A percentile compares a stretch with the other conserved stretches of the same genome.
phyloP scores from a whole-genome alignment of 2,797 vertebrate genomes.

The Sphenodon punctatus region DNA sequence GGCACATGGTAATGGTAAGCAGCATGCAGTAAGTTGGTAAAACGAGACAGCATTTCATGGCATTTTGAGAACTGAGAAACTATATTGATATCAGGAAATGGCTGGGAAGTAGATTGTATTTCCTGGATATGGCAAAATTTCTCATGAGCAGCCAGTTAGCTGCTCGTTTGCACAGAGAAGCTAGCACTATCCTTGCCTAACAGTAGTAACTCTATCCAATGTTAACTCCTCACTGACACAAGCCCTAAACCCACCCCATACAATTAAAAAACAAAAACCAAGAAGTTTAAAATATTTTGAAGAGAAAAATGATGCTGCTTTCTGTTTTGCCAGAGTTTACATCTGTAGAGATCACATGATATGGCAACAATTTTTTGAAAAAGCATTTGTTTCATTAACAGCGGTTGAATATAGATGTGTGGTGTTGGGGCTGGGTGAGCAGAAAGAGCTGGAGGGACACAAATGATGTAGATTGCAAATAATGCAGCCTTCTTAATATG shows the following conservation, averaged over 20 bases:
- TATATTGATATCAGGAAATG: too few species aligned
- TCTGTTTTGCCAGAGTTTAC: background rate
- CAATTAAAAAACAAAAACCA: background rate
- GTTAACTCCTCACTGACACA: background rate
- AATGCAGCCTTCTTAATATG: background rate
- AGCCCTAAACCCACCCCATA: background rate
- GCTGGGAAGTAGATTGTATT: background rate
- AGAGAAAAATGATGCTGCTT: background rate
- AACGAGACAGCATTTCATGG: too few species aligned
- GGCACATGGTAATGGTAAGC: too few species aligned
- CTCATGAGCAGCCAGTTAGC: too few species aligned
- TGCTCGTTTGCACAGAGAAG: background rate
- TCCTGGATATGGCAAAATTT: too few species aligned
- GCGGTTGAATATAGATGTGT: background rate
- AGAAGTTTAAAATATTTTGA: background rate
- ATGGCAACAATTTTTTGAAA: background rate
- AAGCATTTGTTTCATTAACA: background rate
- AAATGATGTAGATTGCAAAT: background rate
- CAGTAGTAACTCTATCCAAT: background rate
- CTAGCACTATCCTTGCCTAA: background rate
- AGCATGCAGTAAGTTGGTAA: too few species aligned
- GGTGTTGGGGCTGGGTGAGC: background rate
- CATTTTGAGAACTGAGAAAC: too few species aligned
- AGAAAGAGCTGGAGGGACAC: background rate
- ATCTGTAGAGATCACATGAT: background rate